Conservation (phyloP, 2,113 vertebrate species). For the Plectropomus leopardus region DNA sequence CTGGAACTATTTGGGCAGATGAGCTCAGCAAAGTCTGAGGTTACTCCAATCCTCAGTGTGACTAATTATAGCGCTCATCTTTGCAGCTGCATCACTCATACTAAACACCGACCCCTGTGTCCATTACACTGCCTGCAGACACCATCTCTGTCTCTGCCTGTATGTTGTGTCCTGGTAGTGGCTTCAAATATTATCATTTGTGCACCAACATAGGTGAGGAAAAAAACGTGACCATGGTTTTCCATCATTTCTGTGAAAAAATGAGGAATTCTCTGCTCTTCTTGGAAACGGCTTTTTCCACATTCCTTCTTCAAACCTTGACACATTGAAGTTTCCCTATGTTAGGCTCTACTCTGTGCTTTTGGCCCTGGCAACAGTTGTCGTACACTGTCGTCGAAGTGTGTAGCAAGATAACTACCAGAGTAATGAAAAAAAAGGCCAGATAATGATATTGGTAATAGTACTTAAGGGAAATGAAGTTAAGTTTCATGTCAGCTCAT, state of each 20-base stretch:
- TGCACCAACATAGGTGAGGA: background rate
- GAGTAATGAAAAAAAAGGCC: background rate
- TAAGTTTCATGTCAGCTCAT: background rate
- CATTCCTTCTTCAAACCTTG: background rate
- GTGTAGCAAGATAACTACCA: background rate
- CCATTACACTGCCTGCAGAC: too few relatives aligned
- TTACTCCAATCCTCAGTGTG: background rate
- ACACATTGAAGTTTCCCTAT: background rate
- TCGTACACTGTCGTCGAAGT: background rate
- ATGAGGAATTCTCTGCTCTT: background rate
- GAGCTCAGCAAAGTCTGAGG: background rate
- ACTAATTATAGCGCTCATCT: background rate
- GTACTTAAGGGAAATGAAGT: background rate
- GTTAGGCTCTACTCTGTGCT: slow-evolving; percentile 2
- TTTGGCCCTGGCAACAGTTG: background rate
- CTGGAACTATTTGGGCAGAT: background rate
- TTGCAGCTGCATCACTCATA: background rate
- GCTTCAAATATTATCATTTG: background rate
- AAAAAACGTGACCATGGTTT: background rate
- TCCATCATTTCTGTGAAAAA: background rate
- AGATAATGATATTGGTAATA: background rate
- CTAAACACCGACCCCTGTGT: background rate
- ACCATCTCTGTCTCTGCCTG: too few relatives aligned
- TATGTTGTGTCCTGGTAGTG: background rate
- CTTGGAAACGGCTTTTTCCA: background rate